These are phyloP conservation scores for Drosophila borborema DNA, from an alignment of 2,888 invertebrate genomes.

Conservation along the genomic window DNA sequence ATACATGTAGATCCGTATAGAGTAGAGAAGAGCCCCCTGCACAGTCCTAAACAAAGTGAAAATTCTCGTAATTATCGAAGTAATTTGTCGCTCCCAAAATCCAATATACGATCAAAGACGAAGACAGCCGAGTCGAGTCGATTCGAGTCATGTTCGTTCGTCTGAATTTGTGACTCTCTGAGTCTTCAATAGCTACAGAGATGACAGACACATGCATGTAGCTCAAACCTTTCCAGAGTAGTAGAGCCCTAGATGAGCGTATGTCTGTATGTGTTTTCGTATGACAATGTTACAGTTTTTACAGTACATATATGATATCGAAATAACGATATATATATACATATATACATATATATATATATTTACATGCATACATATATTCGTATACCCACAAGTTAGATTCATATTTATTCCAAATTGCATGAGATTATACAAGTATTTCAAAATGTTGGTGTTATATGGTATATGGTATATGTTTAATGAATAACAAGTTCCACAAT, in stretches of 20 bases:
- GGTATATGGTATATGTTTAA: constrained; percentile 6
- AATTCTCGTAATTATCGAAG: constrained; percentile 5
- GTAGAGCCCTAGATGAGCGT: background rate
- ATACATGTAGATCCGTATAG: constrained; percentile 4
- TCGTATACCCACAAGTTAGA: constrained; percentile 32
- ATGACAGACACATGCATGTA: background rate
- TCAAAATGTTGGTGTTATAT: constrained; percentile 9
- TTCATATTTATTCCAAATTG: constrained; percentile 28
- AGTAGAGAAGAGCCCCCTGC: background rate
- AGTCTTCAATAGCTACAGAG: background rate
- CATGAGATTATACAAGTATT: constrained; percentile 11
- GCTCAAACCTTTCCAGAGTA: background rate
- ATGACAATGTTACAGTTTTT: constrained; percentile 6
- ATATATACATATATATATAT: constrained; percentile 6
- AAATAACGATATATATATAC: constrained; percentile 10
- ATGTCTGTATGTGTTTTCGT: background rate
- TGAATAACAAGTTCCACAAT: constrained; percentile 5
- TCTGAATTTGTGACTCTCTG: background rate
- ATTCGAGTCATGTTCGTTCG: background rate
- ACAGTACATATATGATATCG: constrained; percentile 15
- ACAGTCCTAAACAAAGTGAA: constrained; percentile 29
- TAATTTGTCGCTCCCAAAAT: background rate
- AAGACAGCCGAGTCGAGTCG: too few relatives aligned
- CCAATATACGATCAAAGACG: background rate
- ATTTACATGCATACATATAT: constrained; percentile 13